Evolutionary conservation across 2,797 vertebrate species (phyloP).

Genomic region (Botia kubotai): DNA sequence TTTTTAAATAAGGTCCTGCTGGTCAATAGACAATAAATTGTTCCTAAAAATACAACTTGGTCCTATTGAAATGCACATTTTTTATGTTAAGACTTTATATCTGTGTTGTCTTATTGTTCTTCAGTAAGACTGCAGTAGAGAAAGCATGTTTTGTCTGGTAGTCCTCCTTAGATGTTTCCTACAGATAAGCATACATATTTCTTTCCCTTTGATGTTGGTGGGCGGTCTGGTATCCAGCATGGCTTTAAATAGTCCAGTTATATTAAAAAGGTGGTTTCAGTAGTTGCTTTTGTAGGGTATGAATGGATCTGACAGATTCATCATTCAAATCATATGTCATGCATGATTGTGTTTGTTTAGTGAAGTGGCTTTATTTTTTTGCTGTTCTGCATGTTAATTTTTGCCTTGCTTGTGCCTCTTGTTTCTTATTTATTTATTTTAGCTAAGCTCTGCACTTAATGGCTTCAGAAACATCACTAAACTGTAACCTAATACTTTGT

Average conservation of each 20-base stretch:
- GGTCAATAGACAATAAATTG: no score
- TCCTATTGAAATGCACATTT: no score
- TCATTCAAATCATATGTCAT: slow-evolving; percentile 17
- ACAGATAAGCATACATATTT: slow-evolving; percentile 35
- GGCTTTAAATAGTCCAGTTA: background rate
- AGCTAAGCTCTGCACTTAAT: slow-evolving; percentile 7
- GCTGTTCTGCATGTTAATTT: slow-evolving; percentile 20
- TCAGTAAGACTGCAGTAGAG: background rate
- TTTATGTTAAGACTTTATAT: background rate
- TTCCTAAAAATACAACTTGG: no score
- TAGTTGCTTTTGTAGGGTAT: background rate
- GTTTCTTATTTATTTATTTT: background rate
- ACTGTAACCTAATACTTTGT: background rate
- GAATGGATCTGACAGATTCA: background rate
- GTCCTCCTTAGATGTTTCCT: slow-evolving; percentile 17
- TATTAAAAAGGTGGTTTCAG: background rate
- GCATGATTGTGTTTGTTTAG: slow-evolving; percentile 38
- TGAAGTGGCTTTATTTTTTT: slow-evolving; percentile 37
- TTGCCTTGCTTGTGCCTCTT: slow-evolving; percentile 2
- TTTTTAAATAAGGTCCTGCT: no score
- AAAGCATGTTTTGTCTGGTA: slow-evolving; percentile 21
- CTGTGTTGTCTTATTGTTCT: background rate
- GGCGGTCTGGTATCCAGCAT: background rate
- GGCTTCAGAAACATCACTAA: background rate
- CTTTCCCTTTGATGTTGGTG: slow-evolving; percentile 33